These are phyloP conservation scores for Ciconia boyciana DNA, from an alignment of 2,113 vertebrate species.

Conservation along the genomic window DNA sequence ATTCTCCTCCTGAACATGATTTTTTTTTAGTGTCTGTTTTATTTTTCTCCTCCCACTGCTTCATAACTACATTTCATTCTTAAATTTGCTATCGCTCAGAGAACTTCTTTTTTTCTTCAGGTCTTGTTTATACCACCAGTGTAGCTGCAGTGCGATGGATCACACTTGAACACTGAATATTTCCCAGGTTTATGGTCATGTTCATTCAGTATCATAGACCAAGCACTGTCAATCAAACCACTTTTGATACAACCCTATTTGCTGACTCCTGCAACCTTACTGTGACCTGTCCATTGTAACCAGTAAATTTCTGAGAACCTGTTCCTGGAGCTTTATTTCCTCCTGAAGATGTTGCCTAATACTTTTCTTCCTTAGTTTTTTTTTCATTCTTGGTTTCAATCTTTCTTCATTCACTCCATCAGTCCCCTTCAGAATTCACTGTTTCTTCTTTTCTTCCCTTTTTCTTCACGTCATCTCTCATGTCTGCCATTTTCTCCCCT, in stretches of 20 bases:
- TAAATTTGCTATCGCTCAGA: constrained; percentile 24
- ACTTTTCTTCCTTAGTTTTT: neutral
- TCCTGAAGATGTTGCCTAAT: neutral
- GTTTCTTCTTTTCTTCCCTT: neutral
- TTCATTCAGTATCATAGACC: neutral
- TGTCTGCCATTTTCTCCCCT: neutral
- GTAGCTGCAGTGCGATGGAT: neutral
- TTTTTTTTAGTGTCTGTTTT: constrained; percentile 50
- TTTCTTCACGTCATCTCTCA: neutral
- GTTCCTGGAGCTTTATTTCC: neutral
- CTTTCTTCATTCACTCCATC: neutral
- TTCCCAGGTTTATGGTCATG: neutral
- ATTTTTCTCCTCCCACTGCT: constrained; percentile 59
- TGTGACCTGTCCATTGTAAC: neutral
- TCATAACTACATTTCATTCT: constrained; percentile 58
- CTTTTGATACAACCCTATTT: neutral
- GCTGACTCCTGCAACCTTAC: neutral
- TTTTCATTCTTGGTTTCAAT: neutral
- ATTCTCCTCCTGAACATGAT: neutral
- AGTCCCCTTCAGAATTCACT: neutral
- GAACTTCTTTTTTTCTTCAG: neutral
- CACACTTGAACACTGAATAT: neutral
- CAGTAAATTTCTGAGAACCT: neutral
- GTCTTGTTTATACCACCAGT: constrained; percentile 21
- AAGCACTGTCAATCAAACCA: neutral